Evolutionary conservation across 2,113 vertebrate species (phyloP).

Genomic region (Pitta sordida): DNA sequence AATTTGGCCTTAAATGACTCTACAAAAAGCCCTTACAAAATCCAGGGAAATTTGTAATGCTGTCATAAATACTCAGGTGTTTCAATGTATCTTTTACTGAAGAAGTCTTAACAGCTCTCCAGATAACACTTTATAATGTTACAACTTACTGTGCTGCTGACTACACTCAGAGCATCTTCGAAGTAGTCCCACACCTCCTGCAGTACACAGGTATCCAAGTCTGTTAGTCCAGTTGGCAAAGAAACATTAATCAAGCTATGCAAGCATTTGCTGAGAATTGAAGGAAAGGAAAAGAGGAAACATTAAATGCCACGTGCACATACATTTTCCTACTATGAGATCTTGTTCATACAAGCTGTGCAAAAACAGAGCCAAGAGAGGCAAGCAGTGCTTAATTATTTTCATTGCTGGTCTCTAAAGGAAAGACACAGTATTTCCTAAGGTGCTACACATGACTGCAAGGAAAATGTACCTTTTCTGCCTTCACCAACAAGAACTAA

Average conservation of each 20-base stretch:
- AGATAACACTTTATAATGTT: not conserved
- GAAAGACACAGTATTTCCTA: not conserved
- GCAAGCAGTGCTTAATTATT: not conserved
- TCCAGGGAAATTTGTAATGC: not conserved
- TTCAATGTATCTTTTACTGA: not conserved
- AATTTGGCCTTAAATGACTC: not conserved
- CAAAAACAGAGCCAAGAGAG: not conserved
- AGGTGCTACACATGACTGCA: not conserved
- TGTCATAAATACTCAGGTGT: not conserved
- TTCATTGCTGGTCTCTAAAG: not conserved
- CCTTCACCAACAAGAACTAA: not conserved
- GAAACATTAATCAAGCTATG: constrained; percentile 86
- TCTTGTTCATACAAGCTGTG: not conserved
- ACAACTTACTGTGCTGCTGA: constrained; percentile 80
- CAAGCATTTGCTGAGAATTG: constrained; percentile 81
- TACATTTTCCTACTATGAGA: not conserved
- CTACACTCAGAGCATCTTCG: constrained; percentile 81
- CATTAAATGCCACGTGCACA: not conserved
- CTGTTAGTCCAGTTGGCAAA: constrained; percentile 75
- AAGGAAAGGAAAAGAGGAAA: constrained; percentile 35
- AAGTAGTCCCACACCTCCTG: constrained; percentile 85
- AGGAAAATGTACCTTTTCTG: not conserved
- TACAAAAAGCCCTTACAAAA: not conserved
- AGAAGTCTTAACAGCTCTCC: not conserved
- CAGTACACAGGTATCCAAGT: constrained; percentile 74